These are phyloP conservation scores for Alsophila aescularia DNA, from an alignment of 2,888 invertebrate species.

Conservation along the genomic window DNA sequence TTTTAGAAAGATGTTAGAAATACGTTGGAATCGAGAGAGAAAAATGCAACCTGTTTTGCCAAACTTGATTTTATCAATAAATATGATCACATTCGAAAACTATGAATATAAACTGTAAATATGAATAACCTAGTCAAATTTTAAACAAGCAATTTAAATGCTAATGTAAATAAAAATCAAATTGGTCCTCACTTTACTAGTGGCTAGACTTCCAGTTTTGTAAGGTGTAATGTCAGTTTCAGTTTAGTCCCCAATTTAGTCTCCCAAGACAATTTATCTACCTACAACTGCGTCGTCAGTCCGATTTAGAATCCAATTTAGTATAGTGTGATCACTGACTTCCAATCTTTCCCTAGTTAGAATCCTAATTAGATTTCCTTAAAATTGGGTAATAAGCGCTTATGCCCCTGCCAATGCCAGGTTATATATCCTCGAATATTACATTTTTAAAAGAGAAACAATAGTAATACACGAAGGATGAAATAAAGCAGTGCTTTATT, in stretches of 20 bases:
- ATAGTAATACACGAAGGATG: conserved; percentile 58
- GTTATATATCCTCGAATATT: conserved; percentile 28
- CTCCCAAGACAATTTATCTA: too few relatives aligned
- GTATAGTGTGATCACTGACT: too few relatives aligned
- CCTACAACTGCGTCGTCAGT: too few relatives aligned
- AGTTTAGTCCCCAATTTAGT: too few relatives aligned
- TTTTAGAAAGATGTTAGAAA: conserved; percentile 24
- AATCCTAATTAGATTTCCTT: too few relatives aligned
- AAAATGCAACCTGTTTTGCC: conserved; percentile 24
- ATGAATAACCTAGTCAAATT: background rate
- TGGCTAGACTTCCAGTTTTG: too few relatives aligned
- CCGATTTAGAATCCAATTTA: too few relatives aligned
- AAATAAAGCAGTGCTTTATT: conserved; percentile 76
- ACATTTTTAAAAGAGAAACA: conserved; percentile 49
- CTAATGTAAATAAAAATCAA: too few relatives aligned
- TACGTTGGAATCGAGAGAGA: conserved; percentile 22
- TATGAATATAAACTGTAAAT: too few relatives aligned
- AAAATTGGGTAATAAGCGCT: background rate
- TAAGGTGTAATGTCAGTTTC: too few relatives aligned
- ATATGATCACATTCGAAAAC: too few relatives aligned
- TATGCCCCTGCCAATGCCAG: conserved; percentile 12
- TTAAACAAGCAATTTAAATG: conserved; percentile 1
- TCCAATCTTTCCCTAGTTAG: too few relatives aligned
- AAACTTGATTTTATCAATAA: conserved; percentile 41
- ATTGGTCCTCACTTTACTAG: conserved; percentile 4